Base-by-base conservation (phyloP, 2,888 invertebrate species). In the Ectropis crepuscularia region DNA sequence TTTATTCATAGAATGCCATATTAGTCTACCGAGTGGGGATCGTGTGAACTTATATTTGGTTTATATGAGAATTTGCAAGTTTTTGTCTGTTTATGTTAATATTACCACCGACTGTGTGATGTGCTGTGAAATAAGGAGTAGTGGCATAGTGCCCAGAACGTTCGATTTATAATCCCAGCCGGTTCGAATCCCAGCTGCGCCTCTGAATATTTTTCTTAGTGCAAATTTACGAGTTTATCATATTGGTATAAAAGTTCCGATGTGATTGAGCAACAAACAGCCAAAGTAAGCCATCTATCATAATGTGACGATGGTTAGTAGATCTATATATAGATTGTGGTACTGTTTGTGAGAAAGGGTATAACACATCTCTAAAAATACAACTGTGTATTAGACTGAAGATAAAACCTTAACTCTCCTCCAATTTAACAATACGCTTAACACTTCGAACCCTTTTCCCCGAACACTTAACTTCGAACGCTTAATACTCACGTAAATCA, bases 401-500 rank as follows among this genome's bases (percentile, higher is more conserved):
- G 16, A 4, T 28, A 28, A 28, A 28, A 28, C 16, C 37, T 37
- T 37, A 4, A 51, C 6, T 5, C 37, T 37, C 6, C 10, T 28
- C 2, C 0, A 11, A 10, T 12, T 16, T 39, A 36, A 51, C 9
- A 49, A 38, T 49, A 8, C 49, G 9, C 41, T 41, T 11, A 38
- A 2, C 49, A 28, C 37, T 61, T 58, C 42, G 53, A 64, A 61
- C 51, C 48, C 16, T 49, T 49, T 61, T 66, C 67, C 9, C n/a
- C 41, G 62, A 66, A 58, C 64, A 62, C 60, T 65, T 63, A 69
- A 68, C 50, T 10, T 58, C 66, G 59, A 68, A 57, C 60, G 58
- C 61, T 66, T 61, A 68, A 65, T 53, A 58, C 59, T 42, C 47
- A 45, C 57, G 70, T 74, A 71, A 71, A 70, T 68, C 68, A 69